Evolutionary conservation across 2,888 invertebrate genomes (phyloP).

Genomic region (Acronicta psi): DNA sequence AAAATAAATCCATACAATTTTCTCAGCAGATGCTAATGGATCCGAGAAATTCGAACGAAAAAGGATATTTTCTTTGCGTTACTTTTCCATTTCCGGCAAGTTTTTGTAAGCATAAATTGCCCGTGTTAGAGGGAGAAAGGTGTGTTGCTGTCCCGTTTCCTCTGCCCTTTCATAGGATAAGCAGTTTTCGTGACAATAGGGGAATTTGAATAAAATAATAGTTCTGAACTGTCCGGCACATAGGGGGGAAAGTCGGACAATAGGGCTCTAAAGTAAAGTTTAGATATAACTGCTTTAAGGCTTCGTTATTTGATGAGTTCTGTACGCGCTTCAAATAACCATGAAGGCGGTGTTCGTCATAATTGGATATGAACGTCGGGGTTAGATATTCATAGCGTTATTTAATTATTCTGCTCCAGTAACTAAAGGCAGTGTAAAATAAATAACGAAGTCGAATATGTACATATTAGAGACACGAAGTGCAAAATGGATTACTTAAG

Average conservation of each 20-base stretch:
- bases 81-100: conserved; percentile 49
- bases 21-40: conserved; percentile 38
- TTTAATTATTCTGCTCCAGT: conserved; percentile 1
- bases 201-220: conserved; percentile 84
- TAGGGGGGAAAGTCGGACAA: conserved; percentile 63
- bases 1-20: conserved; percentile 28
- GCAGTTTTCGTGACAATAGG: conserved; percentile 68
- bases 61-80: conserved; percentile 50
- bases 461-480: no score
- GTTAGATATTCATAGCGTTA: background rate
- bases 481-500: no score
- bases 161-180: conserved; percentile 61
- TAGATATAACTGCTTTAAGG: conserved; percentile 55
- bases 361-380: conserved; percentile 3
- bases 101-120: conserved; percentile 51
- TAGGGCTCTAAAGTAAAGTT: conserved; percentile 64
- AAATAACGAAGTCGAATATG: background rate
- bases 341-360: background rate
- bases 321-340: conserved; percentile 7
- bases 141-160: conserved; percentile 34
- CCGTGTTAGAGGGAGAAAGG: conserved; percentile 39
- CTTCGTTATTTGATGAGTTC: conserved; percentile 69
- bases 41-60: conserved; percentile 28
- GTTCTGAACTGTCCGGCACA: conserved; percentile 72
- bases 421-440: background rate